Evolutionary conservation across 2,888 invertebrate genomes (phyloP).

Genomic region (Cryptus viduatorius): DNA sequence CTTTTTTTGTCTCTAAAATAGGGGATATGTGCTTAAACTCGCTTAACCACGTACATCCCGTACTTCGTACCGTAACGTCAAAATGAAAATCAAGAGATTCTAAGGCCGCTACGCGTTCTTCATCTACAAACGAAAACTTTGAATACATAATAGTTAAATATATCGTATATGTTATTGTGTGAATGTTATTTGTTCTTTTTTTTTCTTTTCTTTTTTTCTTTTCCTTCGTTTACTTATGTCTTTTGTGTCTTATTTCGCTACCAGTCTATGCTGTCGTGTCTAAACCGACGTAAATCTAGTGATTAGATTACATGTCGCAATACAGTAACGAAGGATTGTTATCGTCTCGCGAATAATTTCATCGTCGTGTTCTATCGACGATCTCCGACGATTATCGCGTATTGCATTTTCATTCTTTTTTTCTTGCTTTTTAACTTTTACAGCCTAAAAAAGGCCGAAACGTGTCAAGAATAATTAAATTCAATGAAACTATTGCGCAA

Average conservation of each 20-base stretch:
- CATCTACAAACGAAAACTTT: constrained; percentile 36
- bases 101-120: constrained; percentile 70
- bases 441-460: constrained; percentile 12
- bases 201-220: constrained; percentile 25
- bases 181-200: constrained; percentile 3
- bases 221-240: constrained; percentile 41
- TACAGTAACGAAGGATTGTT: constrained; percentile 22
- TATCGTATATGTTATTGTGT: constrained; percentile 51
- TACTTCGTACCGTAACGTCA: constrained; percentile 63
- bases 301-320: constrained; percentile 58
- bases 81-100: constrained; percentile 69
- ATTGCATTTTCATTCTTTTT: background rate
- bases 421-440: background rate
- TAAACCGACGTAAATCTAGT: constrained; percentile 71
- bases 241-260: constrained; percentile 70
- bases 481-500: constrained; percentile 18
- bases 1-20: constrained; percentile 42
- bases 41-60: constrained; percentile 67
- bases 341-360: constrained; percentile 10
- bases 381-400: background rate
- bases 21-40: constrained; percentile 77
- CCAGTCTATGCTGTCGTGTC: constrained; percentile 77
- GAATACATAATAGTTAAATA: constrained; percentile 37
- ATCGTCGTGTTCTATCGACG: constrained; percentile 5
- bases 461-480: constrained; percentile 24